Percentiles rank a stretch among this genome's conserved stretches.
These are phyloP conservation scores for Chaenodraco wilsoni DNA, from an alignment of 2,797 vertebrate species.

Conservation along the genomic window DNA sequence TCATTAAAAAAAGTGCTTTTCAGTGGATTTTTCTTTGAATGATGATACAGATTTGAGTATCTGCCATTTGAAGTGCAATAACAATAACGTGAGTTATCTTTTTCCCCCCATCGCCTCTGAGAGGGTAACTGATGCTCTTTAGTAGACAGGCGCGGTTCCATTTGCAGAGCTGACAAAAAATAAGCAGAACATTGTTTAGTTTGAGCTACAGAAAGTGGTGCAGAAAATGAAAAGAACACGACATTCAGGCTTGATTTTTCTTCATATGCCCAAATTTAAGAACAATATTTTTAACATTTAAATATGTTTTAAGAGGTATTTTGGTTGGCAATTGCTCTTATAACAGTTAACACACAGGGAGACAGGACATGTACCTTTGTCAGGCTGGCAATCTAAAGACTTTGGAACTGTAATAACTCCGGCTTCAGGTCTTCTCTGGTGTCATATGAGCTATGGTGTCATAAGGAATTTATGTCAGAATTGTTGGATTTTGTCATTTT, in stretches of 20 bases:
- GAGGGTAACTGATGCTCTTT: conserved; percentile 40
- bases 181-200: conserved; percentile 16
- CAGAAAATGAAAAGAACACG: neutral
- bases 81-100: neutral
- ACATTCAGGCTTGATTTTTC: neutral
- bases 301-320: conserved; percentile 5
- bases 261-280: neutral
- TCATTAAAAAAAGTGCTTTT: conserved; percentile 54
- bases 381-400: conserved; percentile 61
- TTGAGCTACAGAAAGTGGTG: conserved; percentile 2
- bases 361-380: conserved; percentile 72
- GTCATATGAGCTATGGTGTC: conserved; percentile 82
- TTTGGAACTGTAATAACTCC: conserved; percentile 76
- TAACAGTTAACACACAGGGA: conserved; percentile 41
- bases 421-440: conserved; percentile 78
- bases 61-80: conserved; percentile 43
- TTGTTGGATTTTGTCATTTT: conserved; percentile 19
- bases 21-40: conserved; percentile 18
- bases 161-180: conserved; percentile 43
- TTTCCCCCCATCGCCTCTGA: neutral
- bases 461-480: conserved; percentile 74
- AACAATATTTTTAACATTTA: neutral
- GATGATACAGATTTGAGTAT: neutral
- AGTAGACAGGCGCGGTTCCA: conserved; percentile 44
- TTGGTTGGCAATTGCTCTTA: neutral